These are phyloP conservation scores for Zaprionus gabonicus DNA, from an alignment of 1,140 invertebrate genomes.

Conservation along the genomic window DNA sequence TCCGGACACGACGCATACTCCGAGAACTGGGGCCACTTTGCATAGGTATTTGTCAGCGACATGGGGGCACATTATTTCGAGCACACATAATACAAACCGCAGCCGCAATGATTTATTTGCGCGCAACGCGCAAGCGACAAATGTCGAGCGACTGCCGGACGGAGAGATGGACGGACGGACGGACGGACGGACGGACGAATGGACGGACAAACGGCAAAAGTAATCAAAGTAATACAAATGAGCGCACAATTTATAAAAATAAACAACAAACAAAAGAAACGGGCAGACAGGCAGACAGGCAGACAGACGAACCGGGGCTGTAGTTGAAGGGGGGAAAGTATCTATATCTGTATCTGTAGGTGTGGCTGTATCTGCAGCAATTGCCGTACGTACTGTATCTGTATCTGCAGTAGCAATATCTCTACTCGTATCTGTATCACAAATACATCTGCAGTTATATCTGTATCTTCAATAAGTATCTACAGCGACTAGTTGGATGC, in stretches of 20 bases:
- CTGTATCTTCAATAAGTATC: conserved; percentile 28
- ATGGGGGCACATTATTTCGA: conserved; percentile 47
- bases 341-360: neutral
- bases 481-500: conserved; percentile 32
- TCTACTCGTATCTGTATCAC: neutral
- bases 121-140: conserved; percentile 32
- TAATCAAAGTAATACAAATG: conserved; percentile 72
- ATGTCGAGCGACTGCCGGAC: conserved; percentile 21
- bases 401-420: conserved; percentile 7
- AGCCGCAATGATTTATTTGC: conserved; percentile 71
- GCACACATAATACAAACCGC: conserved; percentile 49
- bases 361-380: conserved; percentile 7
- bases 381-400: neutral
- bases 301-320: neutral
- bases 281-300: neutral
- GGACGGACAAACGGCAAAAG: conserved; percentile 43
- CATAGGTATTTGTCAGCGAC: conserved; percentile 27
- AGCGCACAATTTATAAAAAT: conserved; percentile 65
- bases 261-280: conserved; percentile 51
- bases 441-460: conserved; percentile 14
- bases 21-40: neutral
- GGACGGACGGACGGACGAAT: conserved; percentile 21
- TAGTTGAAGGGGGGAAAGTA: neutral
- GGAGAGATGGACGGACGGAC: conserved; percentile 10
- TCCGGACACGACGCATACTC: neutral